Base-by-base conservation (phyloP, 2,113 vertebrate species). In the Spheniscus mendiculus region DNA sequence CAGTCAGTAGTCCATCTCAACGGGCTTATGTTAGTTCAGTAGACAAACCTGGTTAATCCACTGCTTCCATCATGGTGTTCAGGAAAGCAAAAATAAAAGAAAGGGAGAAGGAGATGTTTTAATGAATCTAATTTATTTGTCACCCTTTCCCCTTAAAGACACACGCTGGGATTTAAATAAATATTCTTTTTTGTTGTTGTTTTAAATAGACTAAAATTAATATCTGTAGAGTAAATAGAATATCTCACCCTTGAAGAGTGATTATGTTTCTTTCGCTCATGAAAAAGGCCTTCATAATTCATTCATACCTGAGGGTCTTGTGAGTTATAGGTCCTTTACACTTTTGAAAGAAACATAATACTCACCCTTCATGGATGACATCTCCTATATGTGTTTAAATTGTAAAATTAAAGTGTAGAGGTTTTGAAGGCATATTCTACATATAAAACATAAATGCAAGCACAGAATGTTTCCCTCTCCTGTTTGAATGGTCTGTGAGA, bases 251-350 rank as follows among this genome's bases (percentile, higher is more conserved):
- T 44, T 93, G 95, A 96, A 96, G 94, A 96, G 44, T 71, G 77
- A 95, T 91, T 87, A 89, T 83, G 71, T 83, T 97, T 83, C 91
- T 95, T 98, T 96, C 91, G 87, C 83, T 97, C 77, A 44, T n/a
- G 58, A 92, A 56, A 85, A 88, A 95, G 47, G 55, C 87, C 90
- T 96, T 96, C 94, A 94, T 93, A 95, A 96, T 91, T 96, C 88
- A 93, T 96, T 90, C 87, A 83, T 81, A 96, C 74, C 67, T 93
- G 63, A 94, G 86, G 86, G 83, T 77, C 58, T 93, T 65, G 22
- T 87, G 80, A 95, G 67, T 90, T 95, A 90, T 72, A 84, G 73
- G 82, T 89, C 67, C 81, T 94, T 96, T 71, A 95, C 61, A 79
- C 49, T 92, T 67, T 61, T 87, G 80, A 97, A 92, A 94, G 91